A percentile compares a stretch with the other conserved stretches of the same genome.
Conservation (phyloP, 2,797 vertebrate genomes). For the Pipistrellus kuhlii region DNA sequence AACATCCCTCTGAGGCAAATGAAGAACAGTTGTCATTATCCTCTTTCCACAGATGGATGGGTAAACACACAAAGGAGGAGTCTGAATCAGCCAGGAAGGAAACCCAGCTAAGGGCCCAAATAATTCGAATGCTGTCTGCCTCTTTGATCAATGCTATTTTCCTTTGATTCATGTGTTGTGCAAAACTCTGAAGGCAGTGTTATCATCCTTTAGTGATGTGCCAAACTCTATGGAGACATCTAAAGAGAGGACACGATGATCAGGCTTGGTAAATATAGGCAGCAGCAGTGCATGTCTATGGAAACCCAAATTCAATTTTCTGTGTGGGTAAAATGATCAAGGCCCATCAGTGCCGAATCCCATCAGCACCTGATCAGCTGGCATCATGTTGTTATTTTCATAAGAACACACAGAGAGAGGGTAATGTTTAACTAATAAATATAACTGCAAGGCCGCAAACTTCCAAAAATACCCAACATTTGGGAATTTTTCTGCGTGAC, state of each 20-base stretch:
- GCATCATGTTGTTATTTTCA: neutral
- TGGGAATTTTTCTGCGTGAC: conserved; percentile 70
- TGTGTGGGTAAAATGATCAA: conserved; percentile 15
- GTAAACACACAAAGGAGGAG: conserved; percentile 59
- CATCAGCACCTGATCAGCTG: neutral
- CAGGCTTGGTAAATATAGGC: neutral
- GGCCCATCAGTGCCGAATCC: neutral
- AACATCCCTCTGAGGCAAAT: conserved; percentile 48
- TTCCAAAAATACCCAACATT: neutral
- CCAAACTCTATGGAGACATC: neutral
- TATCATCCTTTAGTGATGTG: conserved; percentile 13
- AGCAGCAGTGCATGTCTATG: neutral
- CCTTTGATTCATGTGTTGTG: neutral
- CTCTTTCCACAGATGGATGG: conserved; percentile 24
- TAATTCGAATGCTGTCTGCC: neutral
- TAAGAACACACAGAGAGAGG: neutral
- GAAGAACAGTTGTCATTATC: conserved; percentile 58
- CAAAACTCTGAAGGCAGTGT: conserved; percentile 20
- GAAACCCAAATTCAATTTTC: neutral
- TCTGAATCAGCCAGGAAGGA: conserved; percentile 11
- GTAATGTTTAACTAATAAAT: neutral
- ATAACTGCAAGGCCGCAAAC: neutral
- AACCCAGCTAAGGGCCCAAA: conserved; percentile 1
- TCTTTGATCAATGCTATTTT: neutral
- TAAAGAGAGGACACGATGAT: neutral